phyloP scores from a whole-genome alignment of 2,113 vertebrate species.

The Corydoras maculifer region DNA sequence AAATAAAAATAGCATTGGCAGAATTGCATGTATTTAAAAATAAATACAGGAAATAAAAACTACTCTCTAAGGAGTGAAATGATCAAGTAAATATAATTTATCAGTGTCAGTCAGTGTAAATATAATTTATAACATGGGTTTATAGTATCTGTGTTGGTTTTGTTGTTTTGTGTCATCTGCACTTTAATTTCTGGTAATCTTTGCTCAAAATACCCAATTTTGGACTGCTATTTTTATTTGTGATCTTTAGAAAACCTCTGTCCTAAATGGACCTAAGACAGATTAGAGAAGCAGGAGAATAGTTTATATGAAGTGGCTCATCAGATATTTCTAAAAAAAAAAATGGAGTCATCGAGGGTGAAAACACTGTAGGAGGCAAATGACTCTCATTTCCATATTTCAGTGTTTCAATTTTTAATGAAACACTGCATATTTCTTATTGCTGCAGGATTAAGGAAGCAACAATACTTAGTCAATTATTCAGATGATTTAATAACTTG shows the following conservation, averaged over 20 bases:
- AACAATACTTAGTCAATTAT: slow-evolving; percentile 6
- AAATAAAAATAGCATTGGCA: no score
- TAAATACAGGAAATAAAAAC: no score
- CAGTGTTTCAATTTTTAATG: slow-evolving; percentile 34
- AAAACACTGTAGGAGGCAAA: slow-evolving; percentile 11
- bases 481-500: neutral
- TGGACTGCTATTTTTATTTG: neutral
- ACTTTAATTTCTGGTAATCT: no score
- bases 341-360: neutral
- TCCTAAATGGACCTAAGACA: neutral
- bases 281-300: neutral
- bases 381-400: slow-evolving; percentile 48
- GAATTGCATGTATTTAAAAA: no score
- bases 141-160: no score
- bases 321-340: neutral
- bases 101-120: no score
- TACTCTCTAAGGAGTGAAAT: no score
- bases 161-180: no score
- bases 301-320: neutral
- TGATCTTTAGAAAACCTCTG: slow-evolving; percentile 4
- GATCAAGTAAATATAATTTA: no score
- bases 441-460: slow-evolving; percentile 40
- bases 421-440: slow-evolving; percentile 48
- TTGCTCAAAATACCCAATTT: no score
- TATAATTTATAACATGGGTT: no score